Base-by-base conservation (phyloP, 2,113 vertebrate species). In the Steatornis caripensis region DNA sequence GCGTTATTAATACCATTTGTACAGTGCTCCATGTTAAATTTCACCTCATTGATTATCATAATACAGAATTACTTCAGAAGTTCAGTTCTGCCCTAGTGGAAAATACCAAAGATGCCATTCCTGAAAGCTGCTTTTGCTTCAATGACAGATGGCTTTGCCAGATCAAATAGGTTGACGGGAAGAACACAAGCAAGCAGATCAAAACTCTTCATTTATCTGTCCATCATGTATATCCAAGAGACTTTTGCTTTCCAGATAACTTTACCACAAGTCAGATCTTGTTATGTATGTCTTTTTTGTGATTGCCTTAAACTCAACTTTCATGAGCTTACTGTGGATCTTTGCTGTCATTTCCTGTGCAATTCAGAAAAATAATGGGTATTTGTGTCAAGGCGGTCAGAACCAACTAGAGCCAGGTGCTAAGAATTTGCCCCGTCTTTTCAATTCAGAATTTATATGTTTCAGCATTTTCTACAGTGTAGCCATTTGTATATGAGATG, bases 51-150 rank as follows among this genome's bases (percentile, higher is more conserved):
- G 96, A 74, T 92, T 95, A 85, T 94, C 49, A 78, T 90, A 89
- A 94, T 71, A 54, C 43, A 36, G 75, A 94, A 92, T 81, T 87
- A 29, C 84, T 86, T 81, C 78, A 94, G 62, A 84, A 82, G 23
- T 62, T 84, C 80, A 89, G 55, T 89, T 90, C 82, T 95, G 54
- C 81, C 71, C 45, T 34, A 41, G 69, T 60, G 69, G 57, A 91
- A 93, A 96, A 97, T 97, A 94, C 96, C 97, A 81, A 71, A 95
- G 87, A 96, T 97, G 84, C 96, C 96, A 94, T 95, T 97, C 92
- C 43, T 89, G 45, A 92, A 92, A 95, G 62, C 66, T 92, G 32
- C 58, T 87, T 94, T 91, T 94, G 48, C 92, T 96, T 93, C 66
- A 53, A 81, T 91, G 82, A 57, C 64, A 89, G 86, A 95, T 80